Base-by-base conservation (phyloP, 2,888 invertebrate species). In the Corbicula japonica region DNA sequence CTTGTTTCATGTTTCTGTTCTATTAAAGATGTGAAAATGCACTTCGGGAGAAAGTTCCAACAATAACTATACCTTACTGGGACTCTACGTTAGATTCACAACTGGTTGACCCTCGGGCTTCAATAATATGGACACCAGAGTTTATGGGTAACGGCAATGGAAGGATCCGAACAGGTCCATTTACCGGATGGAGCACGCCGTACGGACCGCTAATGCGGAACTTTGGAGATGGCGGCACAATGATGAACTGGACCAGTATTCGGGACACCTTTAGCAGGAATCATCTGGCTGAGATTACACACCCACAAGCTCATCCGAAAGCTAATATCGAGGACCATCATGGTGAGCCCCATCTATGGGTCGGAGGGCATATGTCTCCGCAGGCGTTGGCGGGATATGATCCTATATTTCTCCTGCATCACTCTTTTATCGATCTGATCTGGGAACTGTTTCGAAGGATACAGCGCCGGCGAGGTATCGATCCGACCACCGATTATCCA, bases 321-420 rank as follows among this genome's bases (percentile, higher is more conserved):
- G 73, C 69, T 26, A 88, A 88, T 61, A 30, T 88, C 18, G 88
- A 88, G 48, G 83, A 86, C 38, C 82, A 83, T 23, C 86, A 86
- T 32, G 86, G 84, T 0, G 86, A 85, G 32, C 85, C 84, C 0
- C 88, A 88, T 74, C 76, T 85, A 0, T 88, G 87, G 87, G 71
- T 88, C 0, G 88, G 91, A 0, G 91, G 91, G 1, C 84, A 88
- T 28, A 87, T 91, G 87, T 84, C 84, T 10, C 86, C 85, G 6
- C 80, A 89, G 71, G 87, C 89, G 35, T 87, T 89, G 0, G 88
- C 91, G 0, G 86, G 88, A 1, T 88, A 82, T 77, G 91, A 91
- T 66, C 89, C 90, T 0, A 60, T 89, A n/a, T 91, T 90, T 76
- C 86, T 86, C 58, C 41, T 90, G 44, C 87, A 88, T 63, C 90